phyloP scores from a whole-genome alignment of 2,888 invertebrate species.

The Calliopum simillimum region DNA sequence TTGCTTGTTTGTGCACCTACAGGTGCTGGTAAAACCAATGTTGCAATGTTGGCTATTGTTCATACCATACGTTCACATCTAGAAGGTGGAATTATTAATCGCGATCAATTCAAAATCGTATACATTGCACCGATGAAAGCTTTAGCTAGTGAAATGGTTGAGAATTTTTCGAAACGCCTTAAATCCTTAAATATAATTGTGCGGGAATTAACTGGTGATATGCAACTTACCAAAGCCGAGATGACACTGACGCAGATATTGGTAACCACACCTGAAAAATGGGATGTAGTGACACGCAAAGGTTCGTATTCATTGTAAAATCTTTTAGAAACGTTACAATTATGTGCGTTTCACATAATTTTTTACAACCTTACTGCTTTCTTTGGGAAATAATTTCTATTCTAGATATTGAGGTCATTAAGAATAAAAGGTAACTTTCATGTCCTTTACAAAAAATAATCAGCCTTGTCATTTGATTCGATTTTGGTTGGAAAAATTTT shows the following conservation, averaged over 20 bases:
- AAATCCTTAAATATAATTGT: constrained; percentile 83
- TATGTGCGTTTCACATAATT: not conserved
- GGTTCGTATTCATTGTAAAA: constrained; percentile 57
- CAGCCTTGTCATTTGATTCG: too few species aligned
- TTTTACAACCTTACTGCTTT: not conserved
- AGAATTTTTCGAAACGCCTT: constrained; percentile 88
- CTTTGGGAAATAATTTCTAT: not conserved
- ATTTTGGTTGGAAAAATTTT: too few species aligned
- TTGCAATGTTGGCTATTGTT: constrained; percentile 92
- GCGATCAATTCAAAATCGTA: constrained; percentile 96
- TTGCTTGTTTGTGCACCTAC: constrained; percentile 98
- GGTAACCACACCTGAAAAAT: constrained; percentile 99
- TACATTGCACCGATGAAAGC: constrained; percentile 99
- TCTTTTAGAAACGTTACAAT: too few species aligned
- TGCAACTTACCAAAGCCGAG: constrained; percentile 95
- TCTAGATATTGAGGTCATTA: too few species aligned
- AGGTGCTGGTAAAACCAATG: constrained; percentile 99
- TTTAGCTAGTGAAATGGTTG: constrained; percentile 97
- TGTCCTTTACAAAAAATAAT: too few species aligned
- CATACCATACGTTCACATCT: constrained; percentile 91
- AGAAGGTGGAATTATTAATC: constrained; percentile 83
- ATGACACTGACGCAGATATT: constrained; percentile 97
- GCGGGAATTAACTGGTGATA: constrained; percentile 96
- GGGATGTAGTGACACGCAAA: constrained; percentile 99
- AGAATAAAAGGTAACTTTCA: too few species aligned